Evolutionary conservation across 2,888 invertebrate species (phyloP), one percentile per base, ranked within the genome.

Genomic region (Acleris sparsana): DNA sequence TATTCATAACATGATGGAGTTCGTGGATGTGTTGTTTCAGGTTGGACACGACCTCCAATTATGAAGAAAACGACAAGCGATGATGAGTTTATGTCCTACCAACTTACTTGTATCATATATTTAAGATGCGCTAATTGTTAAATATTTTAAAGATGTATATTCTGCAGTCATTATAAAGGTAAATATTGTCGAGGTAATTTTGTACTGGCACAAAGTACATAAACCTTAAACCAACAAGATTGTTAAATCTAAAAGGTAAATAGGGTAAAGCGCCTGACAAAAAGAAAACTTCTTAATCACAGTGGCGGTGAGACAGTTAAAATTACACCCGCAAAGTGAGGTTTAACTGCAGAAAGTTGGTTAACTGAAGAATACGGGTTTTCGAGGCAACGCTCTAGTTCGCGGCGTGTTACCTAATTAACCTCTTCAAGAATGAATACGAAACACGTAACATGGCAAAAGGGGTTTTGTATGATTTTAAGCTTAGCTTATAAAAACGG

Each of bases 271-370:
- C 25, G 51, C 56, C 51, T 56, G 25, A 51, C 56, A 25, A 55
- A 49, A 59, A 49, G 58, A 49, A 56, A 63, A 63, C 62, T 56
- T 62, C 25, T 63, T 56, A 63, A 63, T 63, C 25, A 49, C 49
- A 51, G 46, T 55, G 48, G 39, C 56, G 49, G 49, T 51, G 48
- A 49, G 56, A 43, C 55, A 43, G 56, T 62, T 56, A 62, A 62
- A 55, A 55, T 62, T 48, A 43, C 55, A 56, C 62, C 56, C 49
- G 56, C 62, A 57, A 56, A 63, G 62, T 56, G 25, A 51, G 56
- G 55, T 63, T 63, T 63, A 63, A 57, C 49, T 25, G 44, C 56
- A 63, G 55, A 63, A 62, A 56, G 46, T 62, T 39, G 62, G 48
- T 62, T 62, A 18, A 9, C 49, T 33, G 49, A 49, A 59, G 49